Base-by-base conservation (phyloP, 2,888 invertebrate genomes). In the Synanthedon myopaeformis region DNA sequence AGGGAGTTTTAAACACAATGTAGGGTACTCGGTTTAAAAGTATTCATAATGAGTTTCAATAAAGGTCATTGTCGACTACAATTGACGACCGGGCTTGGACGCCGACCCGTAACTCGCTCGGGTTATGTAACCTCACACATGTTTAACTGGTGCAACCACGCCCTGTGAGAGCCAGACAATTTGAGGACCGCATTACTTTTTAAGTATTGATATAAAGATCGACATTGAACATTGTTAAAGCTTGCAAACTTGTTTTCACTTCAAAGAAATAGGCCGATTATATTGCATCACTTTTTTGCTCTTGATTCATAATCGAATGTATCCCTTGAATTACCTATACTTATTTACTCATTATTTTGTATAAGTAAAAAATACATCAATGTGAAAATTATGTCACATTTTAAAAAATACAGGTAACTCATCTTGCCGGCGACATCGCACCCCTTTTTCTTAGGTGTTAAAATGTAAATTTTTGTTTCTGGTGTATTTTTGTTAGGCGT, bases 1-100 rank as follows among this genome's bases (percentile, higher is more conserved):
- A 35, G 28, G 6, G 28, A 8, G 8, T 35, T 35, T 35, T 35
- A 35, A 35, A 35, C 8, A 59, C 59, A 61, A 62, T 57, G 54
- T 55, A 54, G 55, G 57, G 58, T 69, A 68, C 71, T 75, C 71
- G 67, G 62, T 54, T 61, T 56, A 59, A 70, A 68, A 65, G 63
- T 62, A 35, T 35, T 35, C 35, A 35, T 35, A 35, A 35, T 35
- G 35, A 35, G 35, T 35, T 35, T 51, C 54, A 57, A 73, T 75
- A 67, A 74, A 72, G 74, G 75, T 65, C 76, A 76, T 71, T 73
- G 76, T 70, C 72, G 65, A 54, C 66, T 53, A 61, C 60, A 63
- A 58, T 61, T 62, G 61, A 54, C 57, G 59, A 63, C 57, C 61
- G 56, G 59, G 61, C 56, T 53, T 54, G 52, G 52, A 54, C 56